Evolutionary conservation across 2,797 vertebrate genomes (phyloP).

Genomic region (Synanceia verrucosa): DNA sequence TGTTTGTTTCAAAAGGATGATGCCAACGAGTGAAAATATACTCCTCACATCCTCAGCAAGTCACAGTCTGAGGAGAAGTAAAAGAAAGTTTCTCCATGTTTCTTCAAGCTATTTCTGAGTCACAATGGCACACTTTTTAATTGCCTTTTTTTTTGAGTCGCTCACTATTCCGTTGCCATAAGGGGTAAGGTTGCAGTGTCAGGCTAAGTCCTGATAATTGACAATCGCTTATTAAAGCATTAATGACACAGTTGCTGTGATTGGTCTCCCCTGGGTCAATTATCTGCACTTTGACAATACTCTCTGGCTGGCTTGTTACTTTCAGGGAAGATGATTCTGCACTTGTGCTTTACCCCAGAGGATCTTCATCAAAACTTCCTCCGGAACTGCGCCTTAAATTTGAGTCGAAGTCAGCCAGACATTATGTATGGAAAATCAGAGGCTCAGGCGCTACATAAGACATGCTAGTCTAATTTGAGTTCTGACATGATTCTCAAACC

Average conservation of each 20-base stretch:
- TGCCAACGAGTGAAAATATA: slow-evolving; percentile 52
- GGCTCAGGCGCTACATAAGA: slow-evolving; percentile 26
- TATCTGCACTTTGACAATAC: slow-evolving; percentile 64
- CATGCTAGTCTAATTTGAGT: slow-evolving; percentile 32
- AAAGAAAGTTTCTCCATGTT: slow-evolving; percentile 14
- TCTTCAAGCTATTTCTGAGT: slow-evolving; percentile 49
- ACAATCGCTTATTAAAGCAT: slow-evolving; percentile 76
- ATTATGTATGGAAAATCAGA: slow-evolving; percentile 27
- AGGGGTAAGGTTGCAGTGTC: slow-evolving; percentile 47
- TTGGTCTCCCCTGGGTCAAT: slow-evolving; percentile 70
- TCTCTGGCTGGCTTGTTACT: slow-evolving; percentile 39
- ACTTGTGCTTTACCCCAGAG: slow-evolving; percentile 42
- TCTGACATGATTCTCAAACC: neutral
- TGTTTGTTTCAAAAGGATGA: slow-evolving; percentile 28
- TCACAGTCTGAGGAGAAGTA: slow-evolving; percentile 2
- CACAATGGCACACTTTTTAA: slow-evolving; percentile 70
- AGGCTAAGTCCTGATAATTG: slow-evolving; percentile 61
- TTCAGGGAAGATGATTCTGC: slow-evolving; percentile 53
- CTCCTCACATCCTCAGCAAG: slow-evolving; percentile 6
- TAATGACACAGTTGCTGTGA: slow-evolving; percentile 65
- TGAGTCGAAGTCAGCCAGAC: slow-evolving; percentile 32
- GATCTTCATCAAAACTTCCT: slow-evolving; percentile 32
- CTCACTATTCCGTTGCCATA: slow-evolving; percentile 32
- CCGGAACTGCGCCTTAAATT: slow-evolving; percentile 43
- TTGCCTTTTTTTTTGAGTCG: slow-evolving; percentile 63